Base-by-base conservation (phyloP, 2,888 invertebrate genomes). In the Apoda limacodes region DNA sequence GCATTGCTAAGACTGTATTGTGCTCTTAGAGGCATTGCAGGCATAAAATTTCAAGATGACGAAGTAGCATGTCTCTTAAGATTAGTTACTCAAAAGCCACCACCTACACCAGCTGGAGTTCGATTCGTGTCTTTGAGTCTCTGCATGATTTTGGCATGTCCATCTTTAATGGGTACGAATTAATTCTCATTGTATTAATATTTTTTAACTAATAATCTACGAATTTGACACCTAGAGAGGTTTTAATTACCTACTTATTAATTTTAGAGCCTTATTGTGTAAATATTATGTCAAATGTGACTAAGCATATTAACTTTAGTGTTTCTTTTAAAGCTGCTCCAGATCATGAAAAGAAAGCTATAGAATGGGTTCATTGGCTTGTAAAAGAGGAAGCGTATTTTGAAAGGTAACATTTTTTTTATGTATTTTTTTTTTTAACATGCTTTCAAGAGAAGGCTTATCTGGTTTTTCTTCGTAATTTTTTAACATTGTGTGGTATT, bases 361-460 rank as follows among this genome's bases (percentile, higher is more conserved):
- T 95, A 33, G 93, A 95, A 59, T 97, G 96, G 96, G 88, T 94
- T 9, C 92, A 93, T 48, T 96, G 95, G 94, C 82, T 98, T 1
- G 93, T 94, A 0, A 88, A 88, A 46, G 94, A 94, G 63, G 94
- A 95, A 67, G 90, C 91, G 1, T 93, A 93, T 60, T 92, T 94
- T 55, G 92, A 92, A 68, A 89, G 88, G 78, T 85, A 63, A 34
- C 23, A 17, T 17, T 6, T 17, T 6, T 5, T 17, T 17, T 17
- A 7, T n/a, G n/a, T n/a, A n/a, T n/a, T n/a, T n/a, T n/a, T n/a
- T n/a, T n/a, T n/a, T n/a, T n/a, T n/a, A n/a, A n/a, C n/a, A n/a
- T n/a, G n/a, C n/a, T n/a, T n/a, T n/a, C n/a, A n/a, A n/a, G n/a
- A n/a, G n/a, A n/a, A n/a, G n/a, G n/a, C n/a, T n/a, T n/a, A n/a